Conservation (phyloP, 2,888 invertebrate species). For the Latheticus oryzae region DNA sequence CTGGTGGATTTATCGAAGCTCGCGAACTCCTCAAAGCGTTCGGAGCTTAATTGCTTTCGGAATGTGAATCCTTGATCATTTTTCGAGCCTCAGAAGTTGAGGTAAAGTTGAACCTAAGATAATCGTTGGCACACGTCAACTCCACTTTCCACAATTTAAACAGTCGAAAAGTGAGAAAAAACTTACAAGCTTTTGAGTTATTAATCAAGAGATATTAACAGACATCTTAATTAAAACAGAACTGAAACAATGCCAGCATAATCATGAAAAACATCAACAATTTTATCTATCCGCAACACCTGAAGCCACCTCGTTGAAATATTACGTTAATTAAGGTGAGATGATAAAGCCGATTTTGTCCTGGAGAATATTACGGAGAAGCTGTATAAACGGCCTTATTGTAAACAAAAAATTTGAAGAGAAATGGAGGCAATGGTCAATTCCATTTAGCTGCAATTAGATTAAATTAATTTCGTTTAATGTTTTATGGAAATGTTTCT, state of each 20-base stretch:
- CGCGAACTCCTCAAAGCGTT: conserved; percentile 47
- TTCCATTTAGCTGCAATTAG: no score
- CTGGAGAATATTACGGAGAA: conserved; percentile 10
- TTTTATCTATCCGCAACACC: conserved; percentile 34
- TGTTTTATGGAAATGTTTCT: no score
- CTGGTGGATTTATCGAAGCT: conserved; percentile 49
- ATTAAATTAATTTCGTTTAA: no score
- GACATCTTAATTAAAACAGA: conserved; percentile 33
- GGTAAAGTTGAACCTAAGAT: conserved; percentile 42
- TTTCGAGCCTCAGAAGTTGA: conserved; percentile 47
- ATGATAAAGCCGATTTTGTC: conserved; percentile 28
- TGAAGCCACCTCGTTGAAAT: conserved; percentile 33
- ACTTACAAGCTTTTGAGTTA: conserved; percentile 5
- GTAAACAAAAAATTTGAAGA: conserved; percentile 23
- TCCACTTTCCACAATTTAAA: conserved; percentile 26
- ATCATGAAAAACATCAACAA: conserved; percentile 35
- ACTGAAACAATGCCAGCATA: conserved; percentile 27
- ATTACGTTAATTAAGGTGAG: conserved; percentile 33
- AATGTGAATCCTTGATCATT: conserved; percentile 41
- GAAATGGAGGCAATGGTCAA: conserved; percentile 19
- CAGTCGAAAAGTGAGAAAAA: conserved; percentile 23
- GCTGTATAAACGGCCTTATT: conserved; percentile 15
- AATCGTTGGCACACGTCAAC: conserved; percentile 25
- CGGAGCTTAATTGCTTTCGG: conserved; percentile 41
- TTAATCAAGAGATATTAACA: conserved; percentile 17